These are phyloP conservation scores for Diglossa cyanea DNA, from an alignment of 2,797 vertebrate species.

Conservation along the genomic window DNA sequence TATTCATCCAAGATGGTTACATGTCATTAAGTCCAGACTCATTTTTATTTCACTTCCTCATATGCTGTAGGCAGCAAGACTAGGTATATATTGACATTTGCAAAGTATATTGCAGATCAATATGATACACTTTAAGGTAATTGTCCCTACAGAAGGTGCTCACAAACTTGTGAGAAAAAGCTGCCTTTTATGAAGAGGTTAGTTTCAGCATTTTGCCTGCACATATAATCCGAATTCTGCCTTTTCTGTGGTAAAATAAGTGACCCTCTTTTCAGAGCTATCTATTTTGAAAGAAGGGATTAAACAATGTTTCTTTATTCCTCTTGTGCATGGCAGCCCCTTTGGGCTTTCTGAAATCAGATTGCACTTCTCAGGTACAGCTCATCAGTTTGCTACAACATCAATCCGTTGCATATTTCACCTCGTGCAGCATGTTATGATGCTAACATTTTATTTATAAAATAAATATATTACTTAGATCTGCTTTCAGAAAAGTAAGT, in stretches of 20 bases:
- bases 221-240: not conserved
- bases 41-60: conserved; percentile 55
- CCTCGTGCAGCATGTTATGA: not conserved
- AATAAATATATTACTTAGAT: not conserved
- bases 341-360: not conserved
- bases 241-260: not conserved
- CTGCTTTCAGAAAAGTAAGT: not conserved
- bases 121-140: conserved; percentile 60
- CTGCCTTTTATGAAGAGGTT: conserved; percentile 17
- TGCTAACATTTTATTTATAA: not conserved
- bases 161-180: conserved; percentile 21
- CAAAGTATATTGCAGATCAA: conserved; percentile 65
- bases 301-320: not conserved
- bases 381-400: not conserved
- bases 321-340: not conserved
- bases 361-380: not conserved
- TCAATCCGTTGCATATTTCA: not conserved
- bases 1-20: conserved; percentile 71
- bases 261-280: not conserved
- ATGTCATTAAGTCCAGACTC: conserved; percentile 66
- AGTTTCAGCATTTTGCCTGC: conserved; percentile 7
- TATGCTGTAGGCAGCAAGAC: conserved; percentile 34
- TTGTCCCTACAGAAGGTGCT: conserved; percentile 12
- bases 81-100: conserved; percentile 52
- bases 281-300: not conserved